Evolutionary conservation across 2,113 vertebrate species (phyloP).

Genomic region (Felis chaus): DNA sequence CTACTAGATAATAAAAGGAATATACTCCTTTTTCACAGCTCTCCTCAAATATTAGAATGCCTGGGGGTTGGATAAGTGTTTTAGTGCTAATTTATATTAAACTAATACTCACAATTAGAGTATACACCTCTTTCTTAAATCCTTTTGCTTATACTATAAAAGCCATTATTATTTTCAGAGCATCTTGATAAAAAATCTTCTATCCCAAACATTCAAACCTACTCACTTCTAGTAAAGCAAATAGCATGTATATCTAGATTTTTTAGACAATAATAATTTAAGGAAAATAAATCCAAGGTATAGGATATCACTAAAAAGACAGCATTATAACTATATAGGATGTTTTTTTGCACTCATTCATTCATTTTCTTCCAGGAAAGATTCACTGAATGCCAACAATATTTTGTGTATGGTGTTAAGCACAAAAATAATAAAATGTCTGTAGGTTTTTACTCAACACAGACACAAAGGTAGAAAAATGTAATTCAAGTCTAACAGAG

Average conservation of each 20-base stretch:
- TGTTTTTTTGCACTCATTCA: neutral
- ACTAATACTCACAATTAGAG: neutral
- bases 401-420: neutral
- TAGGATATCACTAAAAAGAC: neutral
- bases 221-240: conserved; percentile 14
- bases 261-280: neutral
- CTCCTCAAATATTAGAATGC: neutral
- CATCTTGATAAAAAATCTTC: neutral
- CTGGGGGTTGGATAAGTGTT: neutral
- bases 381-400: neutral
- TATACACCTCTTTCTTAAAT: neutral
- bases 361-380: conserved; percentile 22
- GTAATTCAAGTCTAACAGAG: neutral
- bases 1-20: neutral
- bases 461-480: neutral
- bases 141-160: neutral
- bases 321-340: neutral
- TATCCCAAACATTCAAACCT: conserved; percentile 9
- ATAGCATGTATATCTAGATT: neutral
- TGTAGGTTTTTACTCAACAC: neutral
- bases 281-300: conserved; percentile 8
- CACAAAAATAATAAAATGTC: neutral
- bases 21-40: neutral
- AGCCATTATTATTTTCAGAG: neutral
- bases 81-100: neutral